Base-by-base conservation (phyloP, 1,140 invertebrate species). In the Neuroterus valhalla region DNA sequence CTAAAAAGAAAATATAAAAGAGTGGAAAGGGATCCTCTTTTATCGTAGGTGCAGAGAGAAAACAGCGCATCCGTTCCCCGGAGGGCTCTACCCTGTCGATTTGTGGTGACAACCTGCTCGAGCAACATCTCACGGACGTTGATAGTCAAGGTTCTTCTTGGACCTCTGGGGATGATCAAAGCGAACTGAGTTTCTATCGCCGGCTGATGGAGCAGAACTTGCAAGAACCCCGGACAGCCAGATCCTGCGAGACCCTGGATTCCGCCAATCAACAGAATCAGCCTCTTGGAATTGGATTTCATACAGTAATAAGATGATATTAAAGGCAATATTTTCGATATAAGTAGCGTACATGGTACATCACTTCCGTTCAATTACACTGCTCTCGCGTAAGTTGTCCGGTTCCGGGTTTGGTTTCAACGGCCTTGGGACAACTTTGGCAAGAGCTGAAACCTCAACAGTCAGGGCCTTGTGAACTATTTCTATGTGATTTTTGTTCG, bases 161-260 rank as follows among this genome's bases (percentile, higher is more conserved):
- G 31, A 62, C 23, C 67, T 76, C 86, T 11, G 70, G 86, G 77
- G 87, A 88, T 79, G 84, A 86, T 79, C 75, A 74, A 69, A 82
- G 82, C 77, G 84, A 84, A 67, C 62, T 80, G n/a, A 83, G 82
- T 78, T 87, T 87, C 82, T 86, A 87, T 79, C 77, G 82, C 8
- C 77, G 81, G 23, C 42, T 86, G 67, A 78, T 84, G 74, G 74
- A 82, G 67, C 77, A 70, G 75, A n/a, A 70, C n/a, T 66, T 72
- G 45, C 42, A 62, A 71, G 72, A 70, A 67, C 43, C 71, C 69
- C 31, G 38, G 21, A 66, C 55, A 68, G 74, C 71, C 45, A 19
- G 46, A 44, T 2, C 46, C 26, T 43, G 46, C 74, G 78, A 73
- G 55, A 67, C 62, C n/a, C 42, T 75, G 44, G 66, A 68, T 67